Base-by-base conservation (phyloP, 2,797 vertebrate genomes). In the Hydrolagus colliei region DNA sequence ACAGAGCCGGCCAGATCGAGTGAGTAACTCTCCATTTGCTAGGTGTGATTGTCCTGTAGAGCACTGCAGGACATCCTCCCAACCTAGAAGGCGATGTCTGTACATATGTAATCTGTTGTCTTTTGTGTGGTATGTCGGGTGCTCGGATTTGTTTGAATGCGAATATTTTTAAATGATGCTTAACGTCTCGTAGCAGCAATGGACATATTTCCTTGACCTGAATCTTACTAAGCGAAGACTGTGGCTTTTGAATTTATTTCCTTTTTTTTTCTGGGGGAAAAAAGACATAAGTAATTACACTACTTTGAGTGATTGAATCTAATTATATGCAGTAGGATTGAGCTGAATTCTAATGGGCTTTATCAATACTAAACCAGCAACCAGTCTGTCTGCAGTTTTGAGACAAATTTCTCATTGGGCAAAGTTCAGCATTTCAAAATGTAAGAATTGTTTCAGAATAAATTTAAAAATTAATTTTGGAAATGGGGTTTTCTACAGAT, bases 1-100 rank as follows among this genome's bases (percentile, higher is more conserved):
- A 88, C 93, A 92, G 20, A 95, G 94, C 88, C 95, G 98, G 8
- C 98, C 97, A 84, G 98, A 99, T 87, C 94, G 98, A 91, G 98
- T 99, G 91, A 88, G 90, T 92, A 72, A 41, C 65, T 32, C 27
- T 67, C 20, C 67, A 16, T 67, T 13, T 84, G 18, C 6, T 71
- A 27, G 41, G 41, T 52, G 41, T 52, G 41, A 52, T 52, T 6
- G 1, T 52, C 6, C 6, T 52, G 41, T 52, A 6, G 2, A 52
- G 41, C 41, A 6, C 41, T 6, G 2, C 6, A 6, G 41, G 41
- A 52, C 41, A 6, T 52, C 27, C 41, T 52, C 41, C 41, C 41
- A 52, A 52, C 41, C 3, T 52, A 6, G 41, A 52, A 52, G 41
- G 41, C 41, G 1, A 27, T 27, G 27, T 27, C 41, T 52, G 41